These are phyloP conservation scores for Microplitis mediator DNA, from an alignment of 1,140 invertebrate genomes.

Conservation along the genomic window DNA sequence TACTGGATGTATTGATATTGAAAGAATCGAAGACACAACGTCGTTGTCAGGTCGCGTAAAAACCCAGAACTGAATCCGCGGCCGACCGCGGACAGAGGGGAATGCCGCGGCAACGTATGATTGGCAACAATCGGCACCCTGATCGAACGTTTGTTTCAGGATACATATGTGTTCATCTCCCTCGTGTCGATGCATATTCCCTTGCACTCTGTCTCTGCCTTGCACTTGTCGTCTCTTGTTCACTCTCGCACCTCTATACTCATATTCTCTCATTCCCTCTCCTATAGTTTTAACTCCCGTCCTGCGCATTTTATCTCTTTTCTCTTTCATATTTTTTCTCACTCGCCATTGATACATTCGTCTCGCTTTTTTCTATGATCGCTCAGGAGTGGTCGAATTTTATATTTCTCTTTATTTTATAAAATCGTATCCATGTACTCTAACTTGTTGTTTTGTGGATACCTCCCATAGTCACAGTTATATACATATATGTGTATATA, in stretches of 20 bases:
- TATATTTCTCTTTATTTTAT: neutral
- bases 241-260: slow-evolving; percentile 7
- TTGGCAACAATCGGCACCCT: slow-evolving; percentile 62
- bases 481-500: too few species aligned
- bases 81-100: slow-evolving; percentile 44
- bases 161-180: slow-evolving; percentile 43
- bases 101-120: slow-evolving; percentile 55
- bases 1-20: neutral
- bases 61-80: slow-evolving; percentile 57
- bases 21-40: slow-evolving; percentile 21
- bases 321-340: slow-evolving; percentile 16
- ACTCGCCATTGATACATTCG: neutral
- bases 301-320: slow-evolving; percentile 19
- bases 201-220: neutral
- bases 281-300: slow-evolving; percentile 3
- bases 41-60: slow-evolving; percentile 54
- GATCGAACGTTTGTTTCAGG: slow-evolving; percentile 60
- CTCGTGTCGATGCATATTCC: slow-evolving; percentile 24
- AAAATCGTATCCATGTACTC: neutral
- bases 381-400: neutral
- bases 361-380: neutral
- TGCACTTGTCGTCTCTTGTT: slow-evolving; percentile 16
- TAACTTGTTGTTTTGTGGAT: neutral
- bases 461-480: neutral
- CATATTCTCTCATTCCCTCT: slow-evolving; percentile 20